phyloP scores from a whole-genome alignment of 2,888 invertebrate species.

The Reticulitermes lucifugus region DNA sequence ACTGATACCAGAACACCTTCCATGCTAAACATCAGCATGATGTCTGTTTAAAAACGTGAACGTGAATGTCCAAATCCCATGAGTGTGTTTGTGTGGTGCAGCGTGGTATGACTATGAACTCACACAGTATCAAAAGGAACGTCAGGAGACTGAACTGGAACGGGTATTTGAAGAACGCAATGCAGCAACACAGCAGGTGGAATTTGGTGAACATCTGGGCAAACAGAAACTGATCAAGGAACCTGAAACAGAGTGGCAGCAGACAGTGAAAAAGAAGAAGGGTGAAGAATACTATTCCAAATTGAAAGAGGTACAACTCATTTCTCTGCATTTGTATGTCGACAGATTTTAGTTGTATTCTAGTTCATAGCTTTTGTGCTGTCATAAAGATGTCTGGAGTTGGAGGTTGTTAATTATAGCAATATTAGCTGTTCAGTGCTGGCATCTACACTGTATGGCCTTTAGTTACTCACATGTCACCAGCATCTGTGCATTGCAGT shows the following conservation, averaged over 20 bases:
- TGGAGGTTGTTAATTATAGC: no score
- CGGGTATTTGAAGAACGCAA: constrained; percentile 88
- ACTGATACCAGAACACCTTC: background rate
- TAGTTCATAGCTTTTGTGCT: no score
- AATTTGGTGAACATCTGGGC: constrained; percentile 69
- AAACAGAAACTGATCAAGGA: constrained; percentile 77
- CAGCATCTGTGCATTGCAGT: no score
- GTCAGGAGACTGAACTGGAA: constrained; percentile 86
- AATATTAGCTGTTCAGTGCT: no score
- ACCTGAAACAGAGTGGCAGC: constrained; percentile 88
- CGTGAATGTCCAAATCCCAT: background rate
- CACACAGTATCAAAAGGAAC: constrained; percentile 84
- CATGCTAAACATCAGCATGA: background rate
- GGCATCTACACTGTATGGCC: no score
- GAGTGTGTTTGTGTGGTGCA: constrained; percentile 60
- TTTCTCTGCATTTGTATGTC: no score
- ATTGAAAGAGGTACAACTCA: constrained; percentile 70
- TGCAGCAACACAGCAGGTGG: constrained; percentile 75
- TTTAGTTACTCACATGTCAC: no score
- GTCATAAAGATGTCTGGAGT: no score
- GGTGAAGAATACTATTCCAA: constrained; percentile 85
- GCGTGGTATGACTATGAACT: constrained; percentile 95
- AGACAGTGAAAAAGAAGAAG: constrained; percentile 83
- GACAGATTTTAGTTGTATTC: no score
- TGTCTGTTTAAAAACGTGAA: background rate